Base-by-base conservation (phyloP, 2,113 vertebrate genomes). In the Athene cunicularia region DNA sequence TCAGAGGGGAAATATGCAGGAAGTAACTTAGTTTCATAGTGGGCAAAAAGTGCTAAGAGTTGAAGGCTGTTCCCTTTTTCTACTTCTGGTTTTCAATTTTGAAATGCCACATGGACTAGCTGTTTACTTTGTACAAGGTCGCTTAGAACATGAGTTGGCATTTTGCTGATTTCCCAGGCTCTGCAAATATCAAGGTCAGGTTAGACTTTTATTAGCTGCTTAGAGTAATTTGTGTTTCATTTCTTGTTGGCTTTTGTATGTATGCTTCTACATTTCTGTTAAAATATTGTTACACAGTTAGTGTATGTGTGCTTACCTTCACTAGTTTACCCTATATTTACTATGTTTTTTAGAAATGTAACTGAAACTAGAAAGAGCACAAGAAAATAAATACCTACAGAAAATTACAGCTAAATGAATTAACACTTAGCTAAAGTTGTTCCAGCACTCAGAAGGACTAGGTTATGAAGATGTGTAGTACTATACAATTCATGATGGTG, bases 111-210 rank as follows among this genome's bases (percentile, higher is more conserved):
- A 81, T 32, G 64, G 83, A 89, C 68, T 77, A 19, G 80, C 68
- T 97, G 95, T 96, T 95, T 97, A 94, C 95, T 95, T 96, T 94
- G 91, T 72, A 58, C 92, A 96, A 97, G 97, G 97, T 97, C 96
- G 93, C 72, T 96, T 4, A 87, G 73, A 95, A 91, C 91, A 95
- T 95, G 95, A 97, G 93, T 97, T 0, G 49, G 91, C 96, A 72
- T 88, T 97, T 97, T 95, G 56, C 80, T 97, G 39, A 92, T 95
- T 97, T 97, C 91, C 80, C 94, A 96, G 83, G 91, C 92, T 94
- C 93, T 95, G 94, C 91, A 89, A 68, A 84, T 96, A 89, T 87
- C 94, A 95, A 95, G 97, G 91, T 94, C 95, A 75, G 80, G 35
- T 49, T 96, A 86, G 24, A 43, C 50, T 95, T 93, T 74, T 80